phyloP scores from a whole-genome alignment of 2,888 invertebrate genomes.

The Spatulosminthurus flaviceps region DNA sequence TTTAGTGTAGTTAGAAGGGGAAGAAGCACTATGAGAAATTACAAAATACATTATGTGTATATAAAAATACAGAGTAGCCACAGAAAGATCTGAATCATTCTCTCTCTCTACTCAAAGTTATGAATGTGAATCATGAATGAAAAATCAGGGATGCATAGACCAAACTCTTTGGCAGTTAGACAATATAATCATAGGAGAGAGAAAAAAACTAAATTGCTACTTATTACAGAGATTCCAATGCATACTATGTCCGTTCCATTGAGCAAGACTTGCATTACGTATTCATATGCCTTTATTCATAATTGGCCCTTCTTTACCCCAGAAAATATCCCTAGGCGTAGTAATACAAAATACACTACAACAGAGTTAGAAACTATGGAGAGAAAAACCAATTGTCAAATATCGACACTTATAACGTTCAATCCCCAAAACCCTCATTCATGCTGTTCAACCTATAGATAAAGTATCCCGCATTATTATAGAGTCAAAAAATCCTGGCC shows the following conservation, averaged over 20 bases:
- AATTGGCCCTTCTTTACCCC: constrained; percentile 46
- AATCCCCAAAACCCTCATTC: background rate
- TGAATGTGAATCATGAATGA: no score
- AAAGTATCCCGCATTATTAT: no score
- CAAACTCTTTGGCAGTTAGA: no score
- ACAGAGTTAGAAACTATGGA: no score
- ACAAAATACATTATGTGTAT: background rate
- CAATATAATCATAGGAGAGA: no score
- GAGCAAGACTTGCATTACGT: constrained; percentile 39
- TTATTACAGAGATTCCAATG: constrained; percentile 11
- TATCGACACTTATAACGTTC: constrained; percentile 25
- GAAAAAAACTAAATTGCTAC: constrained; percentile 4
- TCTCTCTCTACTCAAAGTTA: background rate
- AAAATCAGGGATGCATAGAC: no score
- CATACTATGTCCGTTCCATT: background rate
- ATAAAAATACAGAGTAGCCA: background rate
- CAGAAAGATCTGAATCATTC: constrained; percentile 15
- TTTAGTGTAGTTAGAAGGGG: no score
- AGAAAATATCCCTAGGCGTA: constrained; percentile 49
- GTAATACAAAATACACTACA: no score
- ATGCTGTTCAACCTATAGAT: background rate
- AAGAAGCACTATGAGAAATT: no score
- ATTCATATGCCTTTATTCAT: constrained; percentile 35
- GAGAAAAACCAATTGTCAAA: constrained; percentile 37
- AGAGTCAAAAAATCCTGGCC: no score